Conservation (phyloP, 2,113 vertebrate genomes). For the Panurus biarmicus region DNA sequence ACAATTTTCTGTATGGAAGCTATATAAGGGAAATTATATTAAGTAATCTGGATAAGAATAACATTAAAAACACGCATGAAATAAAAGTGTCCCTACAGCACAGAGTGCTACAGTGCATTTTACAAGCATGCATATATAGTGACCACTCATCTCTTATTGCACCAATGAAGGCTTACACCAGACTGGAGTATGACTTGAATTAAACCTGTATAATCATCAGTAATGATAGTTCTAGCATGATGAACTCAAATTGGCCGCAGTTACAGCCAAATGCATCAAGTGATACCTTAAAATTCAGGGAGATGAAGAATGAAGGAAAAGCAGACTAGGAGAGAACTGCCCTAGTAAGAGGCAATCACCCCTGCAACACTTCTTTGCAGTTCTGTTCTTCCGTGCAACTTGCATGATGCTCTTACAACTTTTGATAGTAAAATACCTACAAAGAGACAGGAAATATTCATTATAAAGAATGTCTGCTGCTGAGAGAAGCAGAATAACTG, state of each 20-base stretch:
- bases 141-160: not conserved
- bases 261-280: not conserved
- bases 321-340: not conserved
- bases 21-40: not conserved
- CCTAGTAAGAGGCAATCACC: not conserved
- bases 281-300: not conserved
- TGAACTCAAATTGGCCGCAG: not conserved
- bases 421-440: not conserved
- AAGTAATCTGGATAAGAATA: not conserved
- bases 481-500: not conserved
- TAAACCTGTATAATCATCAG: not conserved
- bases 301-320: not conserved
- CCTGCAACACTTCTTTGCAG: not conserved
- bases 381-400: not conserved
- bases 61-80: not conserved
- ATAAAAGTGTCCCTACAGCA: not conserved
- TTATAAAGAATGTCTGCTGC: not conserved
- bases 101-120: not conserved
- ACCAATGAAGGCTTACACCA: not conserved
- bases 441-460: not conserved
- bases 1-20: not conserved
- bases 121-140: not conserved
- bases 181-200: not conserved
- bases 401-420: not conserved
- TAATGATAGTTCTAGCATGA: not conserved